Evolutionary conservation across 2,113 vertebrate genomes (phyloP).

Genomic region (crab-eating macaque (Macaca fascicularis)): DNA sequence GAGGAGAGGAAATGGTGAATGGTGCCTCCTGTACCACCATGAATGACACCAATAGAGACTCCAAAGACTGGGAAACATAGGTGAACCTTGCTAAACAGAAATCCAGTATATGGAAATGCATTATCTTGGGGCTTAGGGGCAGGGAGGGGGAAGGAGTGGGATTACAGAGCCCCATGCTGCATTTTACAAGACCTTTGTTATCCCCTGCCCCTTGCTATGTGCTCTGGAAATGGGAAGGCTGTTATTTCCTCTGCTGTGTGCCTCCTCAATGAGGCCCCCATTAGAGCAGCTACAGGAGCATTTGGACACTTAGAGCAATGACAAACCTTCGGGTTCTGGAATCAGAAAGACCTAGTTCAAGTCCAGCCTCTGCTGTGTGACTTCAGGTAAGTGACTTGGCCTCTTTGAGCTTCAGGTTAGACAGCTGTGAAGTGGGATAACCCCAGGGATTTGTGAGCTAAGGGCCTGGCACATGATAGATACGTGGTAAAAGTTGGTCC

Average conservation of each 20-base stretch:
- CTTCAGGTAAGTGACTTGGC: background rate
- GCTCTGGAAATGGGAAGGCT: background rate
- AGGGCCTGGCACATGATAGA: background rate
- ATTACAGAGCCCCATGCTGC: background rate
- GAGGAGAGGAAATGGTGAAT: background rate
- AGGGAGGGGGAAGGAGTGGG: background rate
- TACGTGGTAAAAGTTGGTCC: background rate
- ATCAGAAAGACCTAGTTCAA: background rate
- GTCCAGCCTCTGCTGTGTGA: background rate
- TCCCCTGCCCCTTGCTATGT: background rate
- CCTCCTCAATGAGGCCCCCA: fast-evolving
- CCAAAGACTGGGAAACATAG: background rate
- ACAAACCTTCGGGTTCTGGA: background rate
- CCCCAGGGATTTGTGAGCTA: background rate
- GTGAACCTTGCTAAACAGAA: background rate
- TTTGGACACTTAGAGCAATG: background rate
- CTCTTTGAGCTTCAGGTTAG: background rate
- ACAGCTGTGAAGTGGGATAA: background rate
- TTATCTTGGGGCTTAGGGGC: background rate
- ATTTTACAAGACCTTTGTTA: background rate
- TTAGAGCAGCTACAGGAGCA: background rate
- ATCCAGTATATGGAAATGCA: background rate
- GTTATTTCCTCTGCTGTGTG: background rate
- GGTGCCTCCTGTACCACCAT: background rate
- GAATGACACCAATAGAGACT: background rate